These are phyloP conservation scores for Passerina amoena DNA, from an alignment of 2,113 vertebrate species.

Conservation along the genomic window DNA sequence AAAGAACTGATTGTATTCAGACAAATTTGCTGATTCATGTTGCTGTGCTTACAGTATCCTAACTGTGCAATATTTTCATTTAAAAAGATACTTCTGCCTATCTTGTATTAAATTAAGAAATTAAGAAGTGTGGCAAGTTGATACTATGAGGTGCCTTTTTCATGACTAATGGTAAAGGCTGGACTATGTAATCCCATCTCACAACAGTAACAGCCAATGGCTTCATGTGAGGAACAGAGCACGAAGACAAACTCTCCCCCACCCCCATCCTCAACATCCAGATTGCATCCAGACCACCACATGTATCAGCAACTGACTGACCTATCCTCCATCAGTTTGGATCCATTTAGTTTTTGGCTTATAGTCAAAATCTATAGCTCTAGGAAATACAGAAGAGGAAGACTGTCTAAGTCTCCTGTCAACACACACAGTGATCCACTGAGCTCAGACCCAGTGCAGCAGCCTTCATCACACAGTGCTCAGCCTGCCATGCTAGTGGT, in stretches of 20 bases:
- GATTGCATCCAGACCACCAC: conserved; percentile 5
- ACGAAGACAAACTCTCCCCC: background rate
- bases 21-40: background rate
- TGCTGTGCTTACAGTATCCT: background rate
- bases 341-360: conserved; percentile 20
- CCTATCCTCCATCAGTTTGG: background rate
- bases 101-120: background rate
- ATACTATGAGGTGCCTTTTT: background rate
- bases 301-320: background rate
- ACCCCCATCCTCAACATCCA: background rate
- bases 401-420: background rate
- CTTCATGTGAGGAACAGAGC: background rate
- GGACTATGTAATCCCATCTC: background rate
- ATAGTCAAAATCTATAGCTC: background rate
- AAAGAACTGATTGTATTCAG: background rate
- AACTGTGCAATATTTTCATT: background rate
- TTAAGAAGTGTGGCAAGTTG: background rate
- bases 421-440: background rate
- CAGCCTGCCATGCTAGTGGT: background rate
- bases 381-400: background rate
- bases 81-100: background rate
- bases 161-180: background rate
- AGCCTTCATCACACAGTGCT: background rate
- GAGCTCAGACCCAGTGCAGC: background rate
- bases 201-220: background rate